Conservation (phyloP, 2,888 invertebrate genomes). For the Thysanoteuthis rhombus region DNA sequence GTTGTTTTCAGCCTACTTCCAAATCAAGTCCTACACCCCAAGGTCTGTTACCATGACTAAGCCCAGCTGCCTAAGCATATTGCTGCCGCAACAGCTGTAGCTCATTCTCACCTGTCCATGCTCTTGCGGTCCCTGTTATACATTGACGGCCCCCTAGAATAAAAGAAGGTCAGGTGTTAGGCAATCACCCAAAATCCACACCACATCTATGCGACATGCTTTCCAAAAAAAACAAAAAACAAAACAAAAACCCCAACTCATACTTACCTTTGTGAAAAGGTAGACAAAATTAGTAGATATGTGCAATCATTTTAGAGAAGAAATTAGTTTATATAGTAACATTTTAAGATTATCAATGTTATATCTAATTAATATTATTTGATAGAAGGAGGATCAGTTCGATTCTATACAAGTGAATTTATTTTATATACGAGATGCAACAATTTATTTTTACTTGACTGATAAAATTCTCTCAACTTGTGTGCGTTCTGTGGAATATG, state of each 20-base stretch:
- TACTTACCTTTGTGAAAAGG: neutral
- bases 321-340: neutral
- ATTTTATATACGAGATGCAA: no score
- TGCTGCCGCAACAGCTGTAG: neutral
- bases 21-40: neutral
- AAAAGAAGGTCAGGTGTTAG: neutral
- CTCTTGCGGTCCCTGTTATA: slow-evolving; percentile 27
- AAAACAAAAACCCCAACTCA: neutral
- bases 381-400: no score
- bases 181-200: neutral
- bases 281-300: neutral
- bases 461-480: no score
- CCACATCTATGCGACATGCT: neutral
- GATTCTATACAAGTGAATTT: no score
- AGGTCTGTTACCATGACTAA: neutral
- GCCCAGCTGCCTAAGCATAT: neutral
- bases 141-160: slow-evolving; percentile 25
- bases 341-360: no score
- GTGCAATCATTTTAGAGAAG: neutral
- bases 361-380: no score
- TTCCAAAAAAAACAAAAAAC: neutral
- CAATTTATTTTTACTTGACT: no score
- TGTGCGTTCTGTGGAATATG: no score
- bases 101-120: slow-evolving; percentile 23
- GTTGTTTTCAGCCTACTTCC: neutral